A percentile compares a stretch with the other conserved stretches of the same genome.
Evolutionary conservation across 1,140 invertebrate genomes (phyloP).

Genomic region (Caligus rogercresseyi): DNA sequence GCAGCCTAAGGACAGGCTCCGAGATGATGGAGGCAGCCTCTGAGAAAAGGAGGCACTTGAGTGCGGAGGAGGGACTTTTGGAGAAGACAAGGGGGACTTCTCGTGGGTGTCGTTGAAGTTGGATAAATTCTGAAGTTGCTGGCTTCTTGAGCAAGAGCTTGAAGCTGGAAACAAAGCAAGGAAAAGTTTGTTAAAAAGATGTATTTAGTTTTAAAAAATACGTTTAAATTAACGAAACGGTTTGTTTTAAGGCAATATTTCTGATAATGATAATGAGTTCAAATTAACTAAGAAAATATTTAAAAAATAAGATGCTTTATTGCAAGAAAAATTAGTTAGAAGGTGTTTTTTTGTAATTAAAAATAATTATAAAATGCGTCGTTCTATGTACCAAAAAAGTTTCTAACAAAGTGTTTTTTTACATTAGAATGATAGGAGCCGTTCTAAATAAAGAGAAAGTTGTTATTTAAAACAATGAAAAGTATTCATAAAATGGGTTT

Average conservation of each 20-base stretch:
- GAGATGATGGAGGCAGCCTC: slow-evolving; percentile 1
- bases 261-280: background rate
- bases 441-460: too few relatives aligned
- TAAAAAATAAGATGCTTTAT: background rate
- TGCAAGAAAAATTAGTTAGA: background rate
- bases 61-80: background rate
- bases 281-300: background rate
- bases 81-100: background rate
- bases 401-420: too few relatives aligned
- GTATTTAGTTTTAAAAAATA: background rate
- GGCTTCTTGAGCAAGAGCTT: slow-evolving; percentile 14
- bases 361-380: too few relatives aligned
- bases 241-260: background rate
- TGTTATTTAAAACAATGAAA: too few relatives aligned
- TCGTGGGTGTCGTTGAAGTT: background rate
- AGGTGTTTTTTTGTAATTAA: background rate
- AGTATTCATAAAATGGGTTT: too few relatives aligned
- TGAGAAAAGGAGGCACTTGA: background rate
- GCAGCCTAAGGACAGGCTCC: background rate
- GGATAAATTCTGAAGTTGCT: background rate
- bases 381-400: too few relatives aligned
- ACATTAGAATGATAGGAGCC: too few relatives aligned
- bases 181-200: background rate
- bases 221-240: background rate
- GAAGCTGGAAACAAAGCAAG: slow-evolving; percentile 16